Base-by-base conservation (phyloP, 1,140 invertebrate genomes). In the Brachionus asplanchnoidis region DNA sequence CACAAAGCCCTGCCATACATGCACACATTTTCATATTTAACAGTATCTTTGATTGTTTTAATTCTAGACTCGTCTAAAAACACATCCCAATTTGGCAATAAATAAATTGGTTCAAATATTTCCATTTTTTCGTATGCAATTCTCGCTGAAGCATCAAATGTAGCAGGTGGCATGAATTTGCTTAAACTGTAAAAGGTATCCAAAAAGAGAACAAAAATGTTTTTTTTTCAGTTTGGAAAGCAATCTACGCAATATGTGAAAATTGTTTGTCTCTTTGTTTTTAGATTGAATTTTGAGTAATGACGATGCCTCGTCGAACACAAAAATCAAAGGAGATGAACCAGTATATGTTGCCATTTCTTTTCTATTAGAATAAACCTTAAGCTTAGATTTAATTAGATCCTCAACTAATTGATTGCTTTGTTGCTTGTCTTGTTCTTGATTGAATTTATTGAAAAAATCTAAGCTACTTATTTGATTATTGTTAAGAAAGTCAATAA, bases 91-190 rank as follows among this genome's bases (percentile, higher is more conserved):
- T 73, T 73, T 14, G 68, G 68, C n/a, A 73, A 17, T 17, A 73
- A 26, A 73, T 73, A 73, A 20, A 73, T 73, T 42, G 68, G 68
- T 26, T 73, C 68, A 23, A 73, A 73, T 42, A 73, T 12, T 73
- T 73, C 28, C 65, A 26, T 26, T 68, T 68, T 2, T 68, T 17
- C 4, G 8, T 11, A 6, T 68, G 65, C 65, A 5, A 26, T 68
- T 9, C 65, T 17, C 2, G 17, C 23, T 12, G 65, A 26, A 5
- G 11, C 9, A 68, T 68, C 65, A 6, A 26, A 6, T 28, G 28
- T 40, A 40, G 2, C 2, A 4, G 14, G 12, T 42, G 68, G 32
- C 68, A 42, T 73, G 17, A 73, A 73, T 4, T 42, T n/a, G 36
- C 36, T 73, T 8, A 73, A 73, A 17, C 9, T n/a, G 12, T 6